Evolutionary conservation across 1,140 invertebrate genomes (phyloP).

Genomic region (Bombus superbus): DNA sequence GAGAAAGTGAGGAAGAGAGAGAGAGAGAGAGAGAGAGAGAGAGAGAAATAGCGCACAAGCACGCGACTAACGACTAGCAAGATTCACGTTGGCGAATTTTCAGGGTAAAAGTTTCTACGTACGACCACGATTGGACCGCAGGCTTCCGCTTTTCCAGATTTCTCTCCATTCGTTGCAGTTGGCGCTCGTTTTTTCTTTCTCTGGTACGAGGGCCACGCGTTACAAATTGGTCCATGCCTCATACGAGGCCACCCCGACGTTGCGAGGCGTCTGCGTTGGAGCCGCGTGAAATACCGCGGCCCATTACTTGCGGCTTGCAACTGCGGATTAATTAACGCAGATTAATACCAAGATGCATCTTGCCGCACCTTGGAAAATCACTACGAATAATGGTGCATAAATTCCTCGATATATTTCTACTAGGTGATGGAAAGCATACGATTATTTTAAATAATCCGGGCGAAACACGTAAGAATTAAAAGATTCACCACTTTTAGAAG

Average conservation of each 20-base stretch:
- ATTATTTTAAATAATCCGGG: not conserved
- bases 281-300: slow-evolving; percentile 72
- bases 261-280: slow-evolving; percentile 51
- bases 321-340: slow-evolving; percentile 70
- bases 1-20: not conserved
- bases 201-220: slow-evolving; percentile 49
- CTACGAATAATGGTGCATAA: not conserved
- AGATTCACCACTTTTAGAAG: too few relatives aligned
- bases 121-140: slow-evolving; percentile 33
- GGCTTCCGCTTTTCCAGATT: slow-evolving; percentile 39
- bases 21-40: not conserved
- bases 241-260: slow-evolving; percentile 66
- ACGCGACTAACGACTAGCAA: slow-evolving; percentile 18
- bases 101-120: slow-evolving; percentile 36
- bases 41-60: not conserved
- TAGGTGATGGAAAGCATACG: not conserved
- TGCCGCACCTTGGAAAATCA: slow-evolving; percentile 28
- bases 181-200: slow-evolving; percentile 26
- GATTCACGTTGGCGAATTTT: slow-evolving; percentile 42
- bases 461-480: too few relatives aligned
- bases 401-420: not conserved
- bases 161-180: slow-evolving; percentile 37
- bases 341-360: slow-evolving; percentile 70
- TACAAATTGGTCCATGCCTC: slow-evolving; percentile 79
- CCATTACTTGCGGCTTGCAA: slow-evolving; percentile 78